Conservation (phyloP, 2,113 vertebrate species). For the Lota lota region DNA sequence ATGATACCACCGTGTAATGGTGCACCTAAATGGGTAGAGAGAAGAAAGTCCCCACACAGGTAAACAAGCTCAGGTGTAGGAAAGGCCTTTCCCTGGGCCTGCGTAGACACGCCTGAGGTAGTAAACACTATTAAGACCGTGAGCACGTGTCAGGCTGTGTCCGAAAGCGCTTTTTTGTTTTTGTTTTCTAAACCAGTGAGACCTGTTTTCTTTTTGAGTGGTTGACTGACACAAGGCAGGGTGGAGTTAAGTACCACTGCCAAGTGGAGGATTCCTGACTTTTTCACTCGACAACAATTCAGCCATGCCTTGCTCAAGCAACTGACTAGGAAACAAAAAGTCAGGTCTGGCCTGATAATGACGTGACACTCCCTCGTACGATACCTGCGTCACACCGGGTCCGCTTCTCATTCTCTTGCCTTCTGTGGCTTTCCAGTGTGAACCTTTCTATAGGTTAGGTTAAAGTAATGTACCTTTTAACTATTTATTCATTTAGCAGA, state of each 20-base stretch:
- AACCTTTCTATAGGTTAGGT: neutral
- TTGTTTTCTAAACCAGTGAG: constrained; percentile 17
- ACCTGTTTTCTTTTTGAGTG: constrained; percentile 19
- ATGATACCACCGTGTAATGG: neutral
- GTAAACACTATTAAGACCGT: constrained; percentile 20
- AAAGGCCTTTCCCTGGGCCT: constrained; percentile 9
- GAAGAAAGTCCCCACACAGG: constrained; percentile 5
- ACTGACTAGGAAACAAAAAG: neutral
- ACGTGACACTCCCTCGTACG: constrained; percentile 8
- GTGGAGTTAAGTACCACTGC: neutral
- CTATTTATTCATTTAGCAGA: too few species aligned
- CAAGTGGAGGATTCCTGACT: neutral
- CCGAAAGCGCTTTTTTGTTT: neutral
- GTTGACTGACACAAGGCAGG: neutral
- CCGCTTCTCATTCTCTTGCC: constrained; percentile 3
- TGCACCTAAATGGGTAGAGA: neutral
- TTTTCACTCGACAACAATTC: neutral
- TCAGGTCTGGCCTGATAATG: neutral
- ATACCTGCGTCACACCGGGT: neutral
- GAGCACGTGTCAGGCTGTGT: neutral
- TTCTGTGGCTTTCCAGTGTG: neutral
- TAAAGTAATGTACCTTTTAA: neutral
- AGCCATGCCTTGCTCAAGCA: constrained; percentile 7
- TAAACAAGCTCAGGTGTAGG: constrained; percentile 17
- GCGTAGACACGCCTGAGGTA: constrained; percentile 32